phyloP scores from a whole-genome alignment of 2,113 vertebrate species.

The Oreotragus oreotragus region DNA sequence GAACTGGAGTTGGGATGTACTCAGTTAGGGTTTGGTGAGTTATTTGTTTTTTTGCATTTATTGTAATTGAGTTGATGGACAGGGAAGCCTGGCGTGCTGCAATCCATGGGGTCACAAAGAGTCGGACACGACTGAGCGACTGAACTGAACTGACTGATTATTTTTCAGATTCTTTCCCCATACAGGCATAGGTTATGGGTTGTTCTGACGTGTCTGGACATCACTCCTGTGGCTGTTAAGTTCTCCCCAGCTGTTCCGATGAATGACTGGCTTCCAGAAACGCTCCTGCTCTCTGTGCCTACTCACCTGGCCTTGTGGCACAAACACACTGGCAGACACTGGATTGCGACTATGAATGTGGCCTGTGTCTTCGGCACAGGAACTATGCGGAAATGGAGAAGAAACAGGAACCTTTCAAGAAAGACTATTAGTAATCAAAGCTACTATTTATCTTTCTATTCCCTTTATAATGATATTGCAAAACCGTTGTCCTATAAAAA shows the following conservation, averaged over 20 bases:
- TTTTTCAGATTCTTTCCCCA: neutral
- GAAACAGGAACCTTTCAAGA: neutral
- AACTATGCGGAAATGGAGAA: neutral
- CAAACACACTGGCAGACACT: neutral
- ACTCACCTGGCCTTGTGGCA: neutral
- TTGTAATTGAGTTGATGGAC: neutral
- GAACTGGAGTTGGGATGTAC: neutral
- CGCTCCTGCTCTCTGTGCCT: neutral
- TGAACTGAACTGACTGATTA: neutral
- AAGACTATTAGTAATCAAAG: neutral
- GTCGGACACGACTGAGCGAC: fast-evolving
- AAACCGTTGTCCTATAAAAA: neutral
- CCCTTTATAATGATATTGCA: neutral
- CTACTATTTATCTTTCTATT: neutral
- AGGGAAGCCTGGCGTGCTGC: neutral
- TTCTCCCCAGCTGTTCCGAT: neutral
- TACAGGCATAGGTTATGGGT: neutral
- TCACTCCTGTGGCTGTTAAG: neutral
- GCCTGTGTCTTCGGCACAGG: neutral
- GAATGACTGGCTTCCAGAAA: neutral
- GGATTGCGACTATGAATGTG: neutral
- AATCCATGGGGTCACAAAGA: neutral
- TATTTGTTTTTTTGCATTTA: fast-evolving
- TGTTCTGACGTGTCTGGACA: neutral
- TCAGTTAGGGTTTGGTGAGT: neutral